Conservation (phyloP, 1,140 invertebrate genomes). For the Teleogryllus occipitalis region DNA sequence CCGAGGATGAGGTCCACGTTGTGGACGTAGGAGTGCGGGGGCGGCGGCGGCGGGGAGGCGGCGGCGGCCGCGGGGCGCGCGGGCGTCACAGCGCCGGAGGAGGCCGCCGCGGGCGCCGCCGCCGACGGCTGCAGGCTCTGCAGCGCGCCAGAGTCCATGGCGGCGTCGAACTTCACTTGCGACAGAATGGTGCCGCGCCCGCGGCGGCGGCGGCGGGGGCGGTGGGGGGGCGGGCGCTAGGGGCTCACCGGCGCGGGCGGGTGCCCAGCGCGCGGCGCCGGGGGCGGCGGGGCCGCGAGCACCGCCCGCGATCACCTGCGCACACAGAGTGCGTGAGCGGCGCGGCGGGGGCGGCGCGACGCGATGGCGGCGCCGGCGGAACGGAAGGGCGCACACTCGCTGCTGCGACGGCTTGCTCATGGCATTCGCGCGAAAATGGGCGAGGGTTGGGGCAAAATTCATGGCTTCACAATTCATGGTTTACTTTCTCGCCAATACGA, state of each 20-base stretch:
- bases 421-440: not conserved
- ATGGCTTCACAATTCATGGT: too few relatives aligned
- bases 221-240: not conserved
- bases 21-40: constrained; percentile 13
- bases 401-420: too few relatives aligned
- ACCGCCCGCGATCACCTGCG: not conserved
- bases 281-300: not conserved
- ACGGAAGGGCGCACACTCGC: too few relatives aligned
- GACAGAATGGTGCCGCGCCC: too few relatives aligned
- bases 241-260: not conserved
- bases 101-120: not conserved
- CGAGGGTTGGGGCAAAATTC: too few relatives aligned
- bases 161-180: too few relatives aligned
- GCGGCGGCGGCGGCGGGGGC: too few relatives aligned
- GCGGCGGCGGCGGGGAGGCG: not conserved
- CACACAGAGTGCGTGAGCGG: not conserved
- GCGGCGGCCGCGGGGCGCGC: constrained; percentile 10
- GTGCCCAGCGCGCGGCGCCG: constrained; percentile 3
- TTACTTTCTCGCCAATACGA: too few relatives aligned
- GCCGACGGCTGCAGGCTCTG: not conserved
- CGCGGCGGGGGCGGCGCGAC: not conserved
- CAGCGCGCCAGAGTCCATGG: not conserved
- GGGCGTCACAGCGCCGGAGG: constrained; percentile 12
- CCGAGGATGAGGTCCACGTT: constrained; percentile 46
- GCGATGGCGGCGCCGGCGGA: not conserved